These are phyloP conservation scores for Bursaphelenchus mucronatus DNA, from an alignment of 1,140 invertebrate genomes.

Conservation along the genomic window DNA sequence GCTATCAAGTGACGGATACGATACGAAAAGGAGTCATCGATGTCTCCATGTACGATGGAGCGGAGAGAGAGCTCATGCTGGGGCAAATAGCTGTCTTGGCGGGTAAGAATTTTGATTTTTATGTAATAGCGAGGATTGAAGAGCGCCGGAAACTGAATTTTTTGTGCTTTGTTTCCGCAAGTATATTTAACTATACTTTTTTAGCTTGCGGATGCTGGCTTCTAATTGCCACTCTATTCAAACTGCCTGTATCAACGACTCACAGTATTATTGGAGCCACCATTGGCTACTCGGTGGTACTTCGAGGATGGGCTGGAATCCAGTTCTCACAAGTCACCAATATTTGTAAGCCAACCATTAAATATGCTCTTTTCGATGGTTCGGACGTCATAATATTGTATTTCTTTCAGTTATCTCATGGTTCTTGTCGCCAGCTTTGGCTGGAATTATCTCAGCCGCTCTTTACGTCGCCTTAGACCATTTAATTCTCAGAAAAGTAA, in stretches of 20 bases:
- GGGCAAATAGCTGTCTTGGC: conserved; percentile 81
- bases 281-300: conserved; percentile 88
- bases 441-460: conserved; percentile 77
- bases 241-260: conserved; percentile 86
- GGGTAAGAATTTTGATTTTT: background rate
- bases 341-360: conserved; percentile 76
- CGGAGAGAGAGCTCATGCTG: conserved; percentile 79
- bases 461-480: conserved; percentile 76
- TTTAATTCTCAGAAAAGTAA: conserved; percentile 74
- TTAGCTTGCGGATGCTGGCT: conserved; percentile 84
- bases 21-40: conserved; percentile 93
- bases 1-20: conserved; percentile 91
- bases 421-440: conserved; percentile 90
- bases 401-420: conserved; percentile 79
- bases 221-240: conserved; percentile 83
- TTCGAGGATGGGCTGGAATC: conserved; percentile 77
- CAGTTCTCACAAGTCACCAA: conserved; percentile 76
- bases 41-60: conserved; percentile 75
- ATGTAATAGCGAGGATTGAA: no score
- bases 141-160: no score
- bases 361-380: background rate
- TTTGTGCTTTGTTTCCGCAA: no score
- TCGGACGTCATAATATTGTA: background rate
- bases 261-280: conserved; percentile 97
- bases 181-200: no score